A percentile compares a stretch with the other conserved stretches of the same genome.
These are phyloP conservation scores for Gastrophryne carolinensis DNA, from an alignment of 2,797 vertebrate genomes.

Conservation along the genomic window DNA sequence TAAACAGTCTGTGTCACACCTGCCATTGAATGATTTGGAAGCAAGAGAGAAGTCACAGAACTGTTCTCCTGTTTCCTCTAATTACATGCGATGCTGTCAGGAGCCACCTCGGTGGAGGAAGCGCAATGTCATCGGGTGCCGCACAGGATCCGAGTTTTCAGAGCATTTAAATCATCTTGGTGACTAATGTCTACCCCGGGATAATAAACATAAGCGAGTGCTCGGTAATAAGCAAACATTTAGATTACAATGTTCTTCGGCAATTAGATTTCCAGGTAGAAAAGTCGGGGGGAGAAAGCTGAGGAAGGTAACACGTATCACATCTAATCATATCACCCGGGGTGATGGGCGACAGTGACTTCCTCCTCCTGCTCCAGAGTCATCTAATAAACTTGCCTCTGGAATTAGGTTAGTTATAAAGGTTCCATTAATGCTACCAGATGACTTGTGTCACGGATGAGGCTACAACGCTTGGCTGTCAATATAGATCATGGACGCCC, in stretches of 20 bases:
- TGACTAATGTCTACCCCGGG: background rate
- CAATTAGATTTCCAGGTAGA: background rate
- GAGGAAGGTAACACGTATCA: background rate
- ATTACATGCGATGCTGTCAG: background rate
- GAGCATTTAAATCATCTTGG: conserved; percentile 1
- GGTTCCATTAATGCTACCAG: too few relatives aligned
- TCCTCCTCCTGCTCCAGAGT: background rate
- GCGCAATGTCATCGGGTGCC: background rate
- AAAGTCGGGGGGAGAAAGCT: background rate
- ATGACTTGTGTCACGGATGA: too few relatives aligned
- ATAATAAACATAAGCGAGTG: background rate
- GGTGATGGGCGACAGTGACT: background rate
- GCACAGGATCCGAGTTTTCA: background rate
- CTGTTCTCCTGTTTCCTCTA: background rate
- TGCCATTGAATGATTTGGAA: background rate
- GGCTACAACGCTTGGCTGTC: too few relatives aligned
- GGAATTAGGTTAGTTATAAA: too few relatives aligned
- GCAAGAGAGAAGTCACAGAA: background rate
- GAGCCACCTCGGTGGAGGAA: background rate
- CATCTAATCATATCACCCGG: background rate
- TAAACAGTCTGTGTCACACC: background rate
- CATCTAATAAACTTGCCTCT: background rate
- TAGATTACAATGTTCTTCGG: background rate
- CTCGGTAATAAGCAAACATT: background rate
- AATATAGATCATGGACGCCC: too few relatives aligned